Conservation (phyloP, 1,140 invertebrate genomes). For the Drosophila sechellia region DNA sequence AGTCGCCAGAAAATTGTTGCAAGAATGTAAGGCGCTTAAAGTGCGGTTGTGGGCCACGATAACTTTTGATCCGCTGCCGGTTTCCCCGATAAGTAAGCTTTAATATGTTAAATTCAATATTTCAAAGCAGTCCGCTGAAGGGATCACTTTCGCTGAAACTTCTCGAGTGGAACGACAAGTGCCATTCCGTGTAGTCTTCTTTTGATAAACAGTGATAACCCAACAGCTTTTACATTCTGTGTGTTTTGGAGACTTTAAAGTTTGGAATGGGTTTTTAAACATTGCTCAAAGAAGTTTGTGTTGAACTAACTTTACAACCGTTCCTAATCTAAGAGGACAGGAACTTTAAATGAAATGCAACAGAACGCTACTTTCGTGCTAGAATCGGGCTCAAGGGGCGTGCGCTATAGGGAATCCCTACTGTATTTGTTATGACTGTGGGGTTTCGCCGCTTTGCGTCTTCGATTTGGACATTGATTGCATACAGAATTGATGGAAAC, state of each 20-base stretch:
- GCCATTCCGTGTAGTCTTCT: background rate
- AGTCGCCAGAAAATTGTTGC: conserved; percentile 27
- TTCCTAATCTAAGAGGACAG: too few species aligned
- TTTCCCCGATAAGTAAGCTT: conserved; percentile 6
- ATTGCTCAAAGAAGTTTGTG: too few species aligned
- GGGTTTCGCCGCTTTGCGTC: conserved; percentile 59
- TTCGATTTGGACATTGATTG: conserved; percentile 82
- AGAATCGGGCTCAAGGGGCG: background rate
- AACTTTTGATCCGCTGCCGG: conserved; percentile 19
- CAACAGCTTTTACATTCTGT: background rate
- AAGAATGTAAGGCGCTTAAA: conserved; percentile 12
- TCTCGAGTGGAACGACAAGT: conserved; percentile 2
- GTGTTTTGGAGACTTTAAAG: background rate
- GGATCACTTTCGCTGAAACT: conserved; percentile 30
- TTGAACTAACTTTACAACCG: too few species aligned
- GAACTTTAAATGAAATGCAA: background rate
- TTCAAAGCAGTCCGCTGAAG: conserved; percentile 3
- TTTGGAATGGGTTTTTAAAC: too few species aligned
- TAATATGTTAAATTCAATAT: conserved; percentile 11
- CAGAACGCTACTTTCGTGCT: background rate
- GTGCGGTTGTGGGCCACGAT: conserved; percentile 1
- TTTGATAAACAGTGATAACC: background rate
- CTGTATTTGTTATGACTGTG: conserved; percentile 38
- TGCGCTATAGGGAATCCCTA: background rate
- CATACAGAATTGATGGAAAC: conserved; percentile 78